Evolutionary conservation across 2,113 vertebrate species (phyloP).

Genomic region (Thunnus thynnus): DNA sequence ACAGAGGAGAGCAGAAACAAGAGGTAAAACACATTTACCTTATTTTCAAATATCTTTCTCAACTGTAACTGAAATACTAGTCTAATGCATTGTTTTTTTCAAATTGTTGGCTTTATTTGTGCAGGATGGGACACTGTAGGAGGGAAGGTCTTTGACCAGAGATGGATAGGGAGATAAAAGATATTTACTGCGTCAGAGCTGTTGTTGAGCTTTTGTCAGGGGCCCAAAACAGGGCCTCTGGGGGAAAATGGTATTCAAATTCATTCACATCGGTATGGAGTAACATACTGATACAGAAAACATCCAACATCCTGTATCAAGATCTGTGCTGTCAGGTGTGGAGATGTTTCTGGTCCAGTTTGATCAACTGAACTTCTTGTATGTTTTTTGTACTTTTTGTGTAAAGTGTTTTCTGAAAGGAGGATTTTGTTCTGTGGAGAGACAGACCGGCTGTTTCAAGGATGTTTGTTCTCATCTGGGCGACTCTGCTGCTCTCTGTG

Average conservation of each 20-base stretch:
- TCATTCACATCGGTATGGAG: background rate
- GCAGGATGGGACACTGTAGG: background rate
- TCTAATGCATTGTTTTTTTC: no score
- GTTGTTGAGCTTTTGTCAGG: background rate
- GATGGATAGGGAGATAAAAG: background rate
- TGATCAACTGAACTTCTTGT: background rate
- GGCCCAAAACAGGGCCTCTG: background rate
- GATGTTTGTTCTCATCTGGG: conserved; percentile 42
- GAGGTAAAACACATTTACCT: background rate
- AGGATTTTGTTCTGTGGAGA: background rate
- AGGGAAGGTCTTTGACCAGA: background rate
- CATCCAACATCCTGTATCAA: conserved; percentile 17
- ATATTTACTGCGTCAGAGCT: no score
- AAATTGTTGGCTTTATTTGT: no score
- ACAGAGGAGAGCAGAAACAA: background rate
- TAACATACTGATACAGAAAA: background rate
- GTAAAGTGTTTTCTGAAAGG: background rate
- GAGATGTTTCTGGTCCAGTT: background rate
- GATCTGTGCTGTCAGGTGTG: background rate
- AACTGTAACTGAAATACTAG: no score
- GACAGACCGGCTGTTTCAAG: background rate
- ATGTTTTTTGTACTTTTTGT: background rate
- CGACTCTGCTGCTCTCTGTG: conserved; percentile 7
- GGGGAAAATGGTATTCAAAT: conserved; percentile 26
- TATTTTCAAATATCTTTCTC: background rate